These are phyloP conservation scores for Phrynocephalus versicolor DNA, from an alignment of 2,113 vertebrate genomes.

Conservation along the genomic window DNA sequence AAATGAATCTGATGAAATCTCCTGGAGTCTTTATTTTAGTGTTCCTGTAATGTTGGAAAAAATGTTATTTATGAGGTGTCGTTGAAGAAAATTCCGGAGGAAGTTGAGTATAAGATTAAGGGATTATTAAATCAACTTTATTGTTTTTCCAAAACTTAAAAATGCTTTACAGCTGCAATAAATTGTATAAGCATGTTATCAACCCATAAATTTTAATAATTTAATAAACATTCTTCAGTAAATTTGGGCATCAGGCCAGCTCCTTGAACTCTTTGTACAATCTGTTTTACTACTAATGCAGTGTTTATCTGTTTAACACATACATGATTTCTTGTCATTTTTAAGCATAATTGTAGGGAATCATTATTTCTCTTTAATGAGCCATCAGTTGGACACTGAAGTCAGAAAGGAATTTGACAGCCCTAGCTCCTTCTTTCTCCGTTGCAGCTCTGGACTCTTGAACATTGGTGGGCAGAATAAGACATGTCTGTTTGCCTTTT, in stretches of 20 bases:
- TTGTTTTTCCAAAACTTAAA: conserved; percentile 75
- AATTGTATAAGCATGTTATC: conserved; percentile 67
- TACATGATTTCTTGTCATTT: conserved; percentile 53
- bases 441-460: conserved; percentile 19
- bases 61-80: conserved; percentile 70
- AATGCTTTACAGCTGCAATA: conserved; percentile 73
- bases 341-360: conserved; percentile 23
- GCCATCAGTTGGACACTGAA: conserved; percentile 49
- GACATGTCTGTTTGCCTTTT: background rate
- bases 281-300: conserved; percentile 50
- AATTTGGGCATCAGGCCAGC: conserved; percentile 56
- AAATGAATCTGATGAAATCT: conserved; percentile 68
- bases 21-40: conserved; percentile 70
- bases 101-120: conserved; percentile 74
- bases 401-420: conserved; percentile 47
- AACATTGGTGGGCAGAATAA: background rate
- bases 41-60: conserved; percentile 66
- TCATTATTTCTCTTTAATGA: conserved; percentile 68
- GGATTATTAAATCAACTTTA: conserved; percentile 78
- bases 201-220: conserved; percentile 75
- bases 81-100: conserved; percentile 71
- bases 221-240: conserved; percentile 71
- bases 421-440: conserved; percentile 25
- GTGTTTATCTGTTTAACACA: conserved; percentile 58
- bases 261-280: conserved; percentile 48